Conservation (phyloP, 2,797 vertebrate species). For the Anguilla obscura region DNA sequence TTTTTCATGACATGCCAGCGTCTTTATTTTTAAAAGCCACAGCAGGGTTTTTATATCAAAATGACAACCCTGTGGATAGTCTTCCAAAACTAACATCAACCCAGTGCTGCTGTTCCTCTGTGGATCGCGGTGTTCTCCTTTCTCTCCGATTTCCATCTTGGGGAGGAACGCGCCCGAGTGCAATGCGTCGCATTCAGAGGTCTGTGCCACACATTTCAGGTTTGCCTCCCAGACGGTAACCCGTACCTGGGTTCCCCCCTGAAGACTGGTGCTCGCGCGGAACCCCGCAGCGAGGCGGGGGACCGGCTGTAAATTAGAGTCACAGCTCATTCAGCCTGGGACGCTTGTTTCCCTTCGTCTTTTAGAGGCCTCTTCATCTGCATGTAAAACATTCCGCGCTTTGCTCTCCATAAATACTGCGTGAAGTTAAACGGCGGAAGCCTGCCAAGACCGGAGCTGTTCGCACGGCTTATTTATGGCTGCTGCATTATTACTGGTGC, state of each 20-base stretch:
- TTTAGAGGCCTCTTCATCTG: neutral
- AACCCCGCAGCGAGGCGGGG: neutral
- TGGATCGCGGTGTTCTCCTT: neutral
- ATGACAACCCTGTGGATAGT: slow-evolving; percentile 8
- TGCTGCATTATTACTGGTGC: neutral
- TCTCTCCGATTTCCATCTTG: neutral
- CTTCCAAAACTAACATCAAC: neutral
- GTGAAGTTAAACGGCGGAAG: neutral
- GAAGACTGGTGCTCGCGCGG: neutral
- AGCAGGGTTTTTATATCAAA: neutral
- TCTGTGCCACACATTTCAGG: neutral
- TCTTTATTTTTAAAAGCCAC: neutral
- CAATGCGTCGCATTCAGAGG: neutral
- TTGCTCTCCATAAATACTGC: neutral
- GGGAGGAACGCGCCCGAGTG: neutral
- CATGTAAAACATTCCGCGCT: neutral
- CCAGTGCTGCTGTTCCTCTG: neutral
- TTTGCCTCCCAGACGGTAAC: neutral
- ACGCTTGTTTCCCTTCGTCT: neutral
- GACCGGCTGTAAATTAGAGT: neutral
- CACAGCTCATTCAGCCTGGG: neutral
- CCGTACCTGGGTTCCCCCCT: neutral
- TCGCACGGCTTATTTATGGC: neutral
- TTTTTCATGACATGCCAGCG: neutral
- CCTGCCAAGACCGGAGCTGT: neutral